These are phyloP conservation scores for Aptenodytes forsteri DNA, from an alignment of 2,113 vertebrate species.

Conservation along the genomic window DNA sequence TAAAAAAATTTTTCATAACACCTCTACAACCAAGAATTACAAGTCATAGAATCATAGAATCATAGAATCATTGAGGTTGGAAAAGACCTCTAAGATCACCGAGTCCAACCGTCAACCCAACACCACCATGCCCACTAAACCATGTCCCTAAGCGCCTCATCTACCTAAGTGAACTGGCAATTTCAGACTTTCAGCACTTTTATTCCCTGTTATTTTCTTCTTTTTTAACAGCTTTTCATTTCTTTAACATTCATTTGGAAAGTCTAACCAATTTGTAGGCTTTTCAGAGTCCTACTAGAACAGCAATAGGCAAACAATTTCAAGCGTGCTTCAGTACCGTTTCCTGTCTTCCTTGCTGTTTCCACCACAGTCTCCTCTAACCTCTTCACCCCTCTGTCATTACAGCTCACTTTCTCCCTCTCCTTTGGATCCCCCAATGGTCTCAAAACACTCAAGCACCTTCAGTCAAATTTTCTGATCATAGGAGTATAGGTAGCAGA, in stretches of 20 bases:
- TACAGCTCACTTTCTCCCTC: background rate
- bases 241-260: background rate
- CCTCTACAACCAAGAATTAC: background rate
- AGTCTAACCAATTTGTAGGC: background rate
- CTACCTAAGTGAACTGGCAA: background rate
- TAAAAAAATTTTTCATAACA: background rate
- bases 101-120: too few species aligned
- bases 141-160: too few species aligned
- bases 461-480: background rate
- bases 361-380: background rate
- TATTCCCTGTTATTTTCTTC: background rate
- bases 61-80: too few species aligned
- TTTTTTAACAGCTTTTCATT: background rate
- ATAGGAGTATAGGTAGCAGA: background rate
- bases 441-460: background rate
- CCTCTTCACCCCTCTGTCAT: background rate
- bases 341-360: background rate
- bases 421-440: background rate
- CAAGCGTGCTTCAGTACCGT: background rate
- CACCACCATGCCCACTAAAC: too few species aligned
- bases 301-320: background rate
- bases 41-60: too few species aligned
- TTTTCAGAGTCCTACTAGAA: background rate
- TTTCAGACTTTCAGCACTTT: background rate
- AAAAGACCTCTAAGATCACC: too few species aligned